Evolutionary conservation across 2,797 vertebrate genomes (phyloP), one percentile per base, ranked within the genome.

Genomic region (Enteromius argenteus): DNA sequence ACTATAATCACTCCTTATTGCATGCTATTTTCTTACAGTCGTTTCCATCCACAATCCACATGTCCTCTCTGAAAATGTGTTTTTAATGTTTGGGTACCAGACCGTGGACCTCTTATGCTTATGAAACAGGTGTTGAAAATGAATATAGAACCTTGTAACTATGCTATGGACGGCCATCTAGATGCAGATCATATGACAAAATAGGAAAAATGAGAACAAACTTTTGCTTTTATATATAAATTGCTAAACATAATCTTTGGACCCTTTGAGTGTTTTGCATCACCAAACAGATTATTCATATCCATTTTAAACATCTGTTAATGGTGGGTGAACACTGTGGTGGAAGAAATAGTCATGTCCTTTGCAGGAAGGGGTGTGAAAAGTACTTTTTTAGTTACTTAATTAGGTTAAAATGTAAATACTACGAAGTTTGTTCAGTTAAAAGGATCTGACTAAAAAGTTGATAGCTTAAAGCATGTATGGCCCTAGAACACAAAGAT

Each of bases 261-360:
- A 60, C 14, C 14, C 58, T 27, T 71, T 39, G 32, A 53, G 21
- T 56, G 78, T 60, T 81, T 81, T 72, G 27, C 32, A 39, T 39
- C 32, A 39, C 37, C 17, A 3, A 27, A 39, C 53, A 60, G 3
- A 60, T 62, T 46, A 46, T 64, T 78, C 15, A 64, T 78, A 46
- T 32, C 44, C 17, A 64, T 3, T 78, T 39, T 62, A 78, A 23
- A 30, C 27, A 44, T 64, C 19, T 46, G 23, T 42, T 7, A 75
- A 44, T 46, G 42, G 6, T 72, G 10, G 15, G 15, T 66, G 19
- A 56, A 74, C 11, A 39, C 21, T 11, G 2, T 53, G 32, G 13
- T 49, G 78, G 56, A 19, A 30, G 5, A 56, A n/a, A 46, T 49
- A 66, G 30, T 71, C 32, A 30, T 51, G 17, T 46, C 11, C 9